Percentiles rank a stretch among this genome's conserved stretches.
These are phyloP conservation scores for Napeogenes sylphis DNA, from an alignment of 2,888 invertebrate genomes.

Conservation along the genomic window DNA sequence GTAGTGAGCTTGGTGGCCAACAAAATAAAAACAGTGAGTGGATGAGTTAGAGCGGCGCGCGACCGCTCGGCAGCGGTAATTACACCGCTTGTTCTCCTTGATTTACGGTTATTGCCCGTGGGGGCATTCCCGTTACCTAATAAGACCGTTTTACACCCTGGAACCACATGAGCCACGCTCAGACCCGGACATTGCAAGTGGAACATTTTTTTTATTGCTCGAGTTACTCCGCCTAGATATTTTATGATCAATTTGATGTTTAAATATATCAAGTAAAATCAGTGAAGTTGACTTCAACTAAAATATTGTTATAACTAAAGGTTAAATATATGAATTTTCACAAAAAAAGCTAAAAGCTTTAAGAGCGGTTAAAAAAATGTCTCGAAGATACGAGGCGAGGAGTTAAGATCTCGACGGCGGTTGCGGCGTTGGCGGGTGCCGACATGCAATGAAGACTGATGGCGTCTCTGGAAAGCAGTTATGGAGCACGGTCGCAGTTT, in stretches of 20 bases:
- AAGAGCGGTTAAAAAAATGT: conserved; percentile 31
- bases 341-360: conserved; percentile 23
- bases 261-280: background rate
- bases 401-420: conserved; percentile 65
- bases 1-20: conserved; percentile 63
- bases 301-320: background rate
- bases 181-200: conserved; percentile 37
- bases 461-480: conserved; percentile 74
- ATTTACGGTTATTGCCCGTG: conserved; percentile 79
- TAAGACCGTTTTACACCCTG: conserved; percentile 76
- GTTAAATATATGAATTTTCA: conserved; percentile 5
- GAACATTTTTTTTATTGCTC: conserved; percentile 70
- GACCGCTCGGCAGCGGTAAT: conserved; percentile 76
- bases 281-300: background rate
- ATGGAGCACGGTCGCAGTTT: conserved; percentile 78
- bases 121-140: conserved; percentile 77
- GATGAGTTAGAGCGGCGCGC: conserved; percentile 75
- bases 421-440: conserved; percentile 65
- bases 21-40: conserved; percentile 75
- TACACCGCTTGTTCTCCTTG: conserved; percentile 79
- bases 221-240: conserved; percentile 49
- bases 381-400: conserved; percentile 44
- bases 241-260: background rate
- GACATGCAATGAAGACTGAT: conserved; percentile 79
- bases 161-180: conserved; percentile 68